Percentiles rank a stretch among this genome's conserved stretches.
These are phyloP conservation scores for Esox lucius DNA, from an alignment of 2,797 vertebrate species.

Conservation along the genomic window DNA sequence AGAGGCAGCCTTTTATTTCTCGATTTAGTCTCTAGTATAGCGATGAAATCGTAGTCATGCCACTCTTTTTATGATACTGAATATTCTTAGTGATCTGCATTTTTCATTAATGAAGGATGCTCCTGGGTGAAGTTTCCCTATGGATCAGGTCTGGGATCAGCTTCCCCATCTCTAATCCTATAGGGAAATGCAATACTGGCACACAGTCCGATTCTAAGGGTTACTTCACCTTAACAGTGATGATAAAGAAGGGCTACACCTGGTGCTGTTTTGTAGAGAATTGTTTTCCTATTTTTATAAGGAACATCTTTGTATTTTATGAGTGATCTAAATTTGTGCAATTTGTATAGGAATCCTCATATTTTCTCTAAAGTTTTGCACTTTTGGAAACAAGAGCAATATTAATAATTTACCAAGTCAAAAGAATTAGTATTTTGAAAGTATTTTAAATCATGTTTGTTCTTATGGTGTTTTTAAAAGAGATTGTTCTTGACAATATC, in stretches of 20 bases:
- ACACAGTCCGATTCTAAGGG: background rate
- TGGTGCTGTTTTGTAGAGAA: conserved; percentile 38
- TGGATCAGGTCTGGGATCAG: no score
- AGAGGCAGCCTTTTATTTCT: background rate
- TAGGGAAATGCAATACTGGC: background rate
- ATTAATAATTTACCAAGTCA: conserved; percentile 8
- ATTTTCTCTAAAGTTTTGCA: conserved; percentile 51
- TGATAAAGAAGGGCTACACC: conserved; percentile 21
- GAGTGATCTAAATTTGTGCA: conserved; percentile 41
- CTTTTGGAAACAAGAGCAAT: conserved; percentile 41
- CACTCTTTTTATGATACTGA: background rate
- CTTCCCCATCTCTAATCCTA: background rate
- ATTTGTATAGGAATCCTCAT: conserved; percentile 45
- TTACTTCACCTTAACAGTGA: background rate
- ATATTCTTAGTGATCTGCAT: conserved; percentile 18
- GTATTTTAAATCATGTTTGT: conserved; percentile 25
- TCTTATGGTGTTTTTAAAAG: conserved; percentile 41
- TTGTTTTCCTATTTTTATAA: conserved; percentile 21
- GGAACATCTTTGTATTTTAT: conserved; percentile 34
- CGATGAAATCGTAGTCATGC: no score
- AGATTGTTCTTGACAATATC: conserved; percentile 29
- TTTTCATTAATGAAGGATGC: conserved; percentile 23
- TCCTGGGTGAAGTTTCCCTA: background rate
- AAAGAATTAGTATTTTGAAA: conserved; percentile 7
- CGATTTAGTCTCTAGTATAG: background rate